Base-by-base conservation (phyloP, 2,113 vertebrate species). In the Chloroceryle aenea region DNA sequence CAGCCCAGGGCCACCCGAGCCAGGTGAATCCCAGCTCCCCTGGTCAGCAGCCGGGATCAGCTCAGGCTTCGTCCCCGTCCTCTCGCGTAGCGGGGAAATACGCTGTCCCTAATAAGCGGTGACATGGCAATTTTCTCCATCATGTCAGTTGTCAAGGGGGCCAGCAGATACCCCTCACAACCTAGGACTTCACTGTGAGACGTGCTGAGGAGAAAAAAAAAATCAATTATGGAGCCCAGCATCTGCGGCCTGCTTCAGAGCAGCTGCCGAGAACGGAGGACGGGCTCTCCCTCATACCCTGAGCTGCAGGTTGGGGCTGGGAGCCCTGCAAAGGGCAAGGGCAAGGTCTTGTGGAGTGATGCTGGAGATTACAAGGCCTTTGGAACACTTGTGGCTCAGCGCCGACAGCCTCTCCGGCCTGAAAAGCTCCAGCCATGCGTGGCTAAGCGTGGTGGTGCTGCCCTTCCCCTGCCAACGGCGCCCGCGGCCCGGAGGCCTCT, bases 71-170 rank as follows among this genome's bases (percentile, higher is more conserved):
- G 9, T 6, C 72, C 34, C 21, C 2, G 20, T 38, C 34, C 38
- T 81, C 63, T 32, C 3, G 8, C 42, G 16, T 2, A 45, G 61
- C 1, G 5, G 72, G 76, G 80, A 94, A 72, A 50, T 15, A 7
- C 0, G 12, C 89, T 77, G 78, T 12, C 67, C 62, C 91, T 97
- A 95, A 97, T 95, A 77, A 40, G 77, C 8, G 42, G 62, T 50
- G 96, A 92, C 95, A 92, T 0, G 63, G 67, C 90, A 94, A 97
- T 97, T 97, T 97, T 95, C 94, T 92, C 96, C 96, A 97, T 97
- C 94, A 97, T 77, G 88, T 97, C 97, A 96, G 72, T 95, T 97
- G 97, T 97, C 96, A 97, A 63, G 4, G 29, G 42, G 76, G 42
- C 45, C 95, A 42, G 56, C 67, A 72, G 95, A 78, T 64, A 89